Evolutionary conservation across 2,888 invertebrate genomes (phyloP), one percentile per base, ranked within the genome.

Genomic region (Hedya salicella): DNA sequence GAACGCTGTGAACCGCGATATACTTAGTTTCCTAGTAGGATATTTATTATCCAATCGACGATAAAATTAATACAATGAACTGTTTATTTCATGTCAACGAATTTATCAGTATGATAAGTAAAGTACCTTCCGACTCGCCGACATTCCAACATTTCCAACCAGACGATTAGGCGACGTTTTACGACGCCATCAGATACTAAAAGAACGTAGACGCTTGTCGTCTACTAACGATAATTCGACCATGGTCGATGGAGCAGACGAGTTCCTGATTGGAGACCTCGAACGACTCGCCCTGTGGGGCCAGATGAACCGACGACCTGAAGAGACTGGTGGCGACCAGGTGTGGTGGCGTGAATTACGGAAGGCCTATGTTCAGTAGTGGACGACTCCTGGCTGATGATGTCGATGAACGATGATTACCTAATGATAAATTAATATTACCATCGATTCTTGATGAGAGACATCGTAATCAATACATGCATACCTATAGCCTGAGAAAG

Each of bases 401-500:
- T n/a, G n/a, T n/a, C n/a, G n/a, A 16, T 9, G 11, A 11, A 8
- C 17, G 13, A 52, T 48, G 11, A 48, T 36, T 8, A 16, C 14
- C n/a, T 42, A 11, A 11, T 42, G 25, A 25, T 56, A 21, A 56
- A 40, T 11, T 36, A 21, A 60, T 25, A 39, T 44, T 44, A 30
- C 17, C 11, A 16, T 25, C 25, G 36, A 9, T 36, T 36, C 17
- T 21, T 21, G 13, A 32, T 13, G 32, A 42, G 48, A 48, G 13
- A 48, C 40, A 19, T 44, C 25, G 36, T 17, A 60, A 48, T 54
- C 46, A 44, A 65, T 65, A 44, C 52, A 57, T 36, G 8, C 32
- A 75, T 74, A n/a, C n/a, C 71, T 75, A 69, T n/a, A n/a, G n/a
- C n/a, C n/a, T 82, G 83, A 76, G 85, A 86, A 86, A 83, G 81